Evolutionary conservation across 2,797 vertebrate species (phyloP).

Genomic region (Mormyrus proboscirostris): DNA sequence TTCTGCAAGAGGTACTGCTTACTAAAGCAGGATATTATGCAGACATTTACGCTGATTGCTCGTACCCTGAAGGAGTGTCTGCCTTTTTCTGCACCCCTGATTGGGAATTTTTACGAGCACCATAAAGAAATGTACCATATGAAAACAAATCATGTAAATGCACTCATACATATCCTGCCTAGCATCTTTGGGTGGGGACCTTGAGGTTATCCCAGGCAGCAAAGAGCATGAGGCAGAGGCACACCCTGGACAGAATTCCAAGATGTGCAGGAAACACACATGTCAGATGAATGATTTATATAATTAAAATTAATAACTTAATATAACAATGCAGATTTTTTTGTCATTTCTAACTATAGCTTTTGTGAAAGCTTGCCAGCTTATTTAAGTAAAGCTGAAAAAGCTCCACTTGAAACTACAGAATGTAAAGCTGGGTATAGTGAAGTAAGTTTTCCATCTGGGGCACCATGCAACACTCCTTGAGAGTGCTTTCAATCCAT

Average conservation of each 20-base stretch:
- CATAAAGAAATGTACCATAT: background rate
- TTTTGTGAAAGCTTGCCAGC: background rate
- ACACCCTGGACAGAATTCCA: background rate
- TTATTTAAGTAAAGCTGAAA: background rate
- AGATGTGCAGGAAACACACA: background rate
- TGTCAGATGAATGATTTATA: background rate
- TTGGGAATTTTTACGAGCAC: background rate
- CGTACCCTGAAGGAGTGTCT: background rate
- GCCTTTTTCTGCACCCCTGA: background rate
- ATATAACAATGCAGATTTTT: background rate
- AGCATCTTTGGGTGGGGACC: background rate
- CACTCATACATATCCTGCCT: background rate
- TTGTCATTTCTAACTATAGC: background rate
- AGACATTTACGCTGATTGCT: background rate
- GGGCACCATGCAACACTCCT: background rate
- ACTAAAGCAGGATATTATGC: background rate
- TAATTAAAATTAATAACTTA: background rate
- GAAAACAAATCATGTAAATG: background rate
- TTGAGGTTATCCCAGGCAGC: background rate
- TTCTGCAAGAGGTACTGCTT: background rate
- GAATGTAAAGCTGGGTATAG: background rate
- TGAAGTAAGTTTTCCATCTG: background rate
- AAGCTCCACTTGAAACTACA: background rate
- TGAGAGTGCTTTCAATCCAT: background rate
- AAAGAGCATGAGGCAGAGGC: background rate